Base-by-base conservation (phyloP, 2,113 vertebrate genomes). In the Callopanchax toddi region DNA sequence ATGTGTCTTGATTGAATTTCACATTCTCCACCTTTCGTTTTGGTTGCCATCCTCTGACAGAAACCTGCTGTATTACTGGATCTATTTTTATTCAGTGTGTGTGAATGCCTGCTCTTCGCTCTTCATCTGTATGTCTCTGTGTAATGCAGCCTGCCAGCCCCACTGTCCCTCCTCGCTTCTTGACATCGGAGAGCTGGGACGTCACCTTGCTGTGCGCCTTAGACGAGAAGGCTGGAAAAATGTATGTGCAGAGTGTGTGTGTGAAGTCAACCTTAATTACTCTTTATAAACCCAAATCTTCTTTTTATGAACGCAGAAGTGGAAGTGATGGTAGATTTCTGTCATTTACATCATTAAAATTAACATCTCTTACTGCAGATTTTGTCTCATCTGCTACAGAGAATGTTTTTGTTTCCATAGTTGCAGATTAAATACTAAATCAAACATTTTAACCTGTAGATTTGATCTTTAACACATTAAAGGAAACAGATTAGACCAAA, bases 141-240 rank as follows among this genome's bases (percentile, higher is more conserved):
- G 52, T 63, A 45, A 73, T 50, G 6, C 86, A 92, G 91, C 78
- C 88, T 45, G 87, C 76, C 68, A 67, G 82, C 63, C 89, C 90
- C 25, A 86, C 90, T 3, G 81, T 80, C 49, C 87, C 92, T n/a
- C 81, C 89, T 79, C 92, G 89, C 69, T 93, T 93, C 78, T 75
- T 94, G 81, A 94, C 93, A 40, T 94, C 93, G 12, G 93, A 93
- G 34, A 92, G 91, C 86, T 94, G 93, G 93, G 93, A 94, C 43
- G 92, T 94, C 78, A 89, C 85, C 56, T 76, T 51, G 51, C 91
- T 94, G 55, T 91, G 92, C 51, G 88, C 91, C 42, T 82, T 93
- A 40, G 91, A 94, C 25, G 84, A 92, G 83, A 78, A 88, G 36
- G 85, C 76, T 57, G 85, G 90, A 48, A 93, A 90, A 82, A 91